Conservation (phyloP, 2,888 invertebrate genomes). For the Cantharis rufa region DNA sequence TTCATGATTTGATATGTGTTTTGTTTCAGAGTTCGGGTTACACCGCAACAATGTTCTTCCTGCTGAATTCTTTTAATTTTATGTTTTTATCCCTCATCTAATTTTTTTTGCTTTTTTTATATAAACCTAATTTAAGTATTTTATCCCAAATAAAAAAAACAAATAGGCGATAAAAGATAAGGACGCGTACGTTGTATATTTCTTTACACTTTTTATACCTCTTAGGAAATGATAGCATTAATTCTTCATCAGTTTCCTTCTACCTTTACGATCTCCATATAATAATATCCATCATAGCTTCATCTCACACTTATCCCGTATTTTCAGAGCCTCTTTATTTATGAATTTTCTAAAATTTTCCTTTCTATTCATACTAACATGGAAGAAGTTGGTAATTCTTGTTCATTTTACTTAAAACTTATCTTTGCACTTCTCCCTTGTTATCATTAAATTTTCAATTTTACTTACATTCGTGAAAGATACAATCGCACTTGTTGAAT, state of each 20-base stretch:
- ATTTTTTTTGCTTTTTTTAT: not conserved
- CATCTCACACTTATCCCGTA: not conserved
- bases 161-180: not conserved
- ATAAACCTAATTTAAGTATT: not conserved
- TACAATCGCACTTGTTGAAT: not conserved
- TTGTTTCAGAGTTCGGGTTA: not conserved
- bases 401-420: not conserved
- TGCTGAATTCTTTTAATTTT: not conserved
- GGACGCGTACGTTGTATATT: not conserved
- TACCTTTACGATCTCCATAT: not conserved
- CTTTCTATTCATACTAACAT: too few species aligned
- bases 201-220: not conserved
- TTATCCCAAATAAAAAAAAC: not conserved
- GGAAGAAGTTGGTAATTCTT: not conserved
- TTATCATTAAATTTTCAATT: not conserved
- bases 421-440: not conserved
- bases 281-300: not conserved
- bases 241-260: not conserved
- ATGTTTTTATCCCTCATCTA: not conserved
- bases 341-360: not conserved
- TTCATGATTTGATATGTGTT: not conserved
- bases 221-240: not conserved
- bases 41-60: not conserved
- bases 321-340: not conserved
- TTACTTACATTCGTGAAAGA: not conserved